These are phyloP conservation scores for Holacanthella duospinosa DNA, from an alignment of 2,888 invertebrate genomes.

Conservation along the genomic window DNA sequence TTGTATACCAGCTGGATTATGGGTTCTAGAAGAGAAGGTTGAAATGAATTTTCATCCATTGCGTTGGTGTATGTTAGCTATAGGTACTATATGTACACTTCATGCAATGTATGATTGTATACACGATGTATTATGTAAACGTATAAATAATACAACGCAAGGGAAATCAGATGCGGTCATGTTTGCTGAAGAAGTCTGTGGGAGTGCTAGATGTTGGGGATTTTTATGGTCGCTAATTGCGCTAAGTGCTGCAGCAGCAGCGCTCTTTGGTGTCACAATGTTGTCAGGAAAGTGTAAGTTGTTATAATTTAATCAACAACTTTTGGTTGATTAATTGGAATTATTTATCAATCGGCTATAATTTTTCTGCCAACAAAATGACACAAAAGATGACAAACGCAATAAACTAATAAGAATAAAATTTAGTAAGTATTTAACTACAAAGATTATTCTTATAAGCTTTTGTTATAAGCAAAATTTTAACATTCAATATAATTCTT, in stretches of 20 bases:
- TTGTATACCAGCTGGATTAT: constrained; percentile 22
- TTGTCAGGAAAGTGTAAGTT: constrained; percentile 20
- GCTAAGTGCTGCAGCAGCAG: constrained; percentile 15
- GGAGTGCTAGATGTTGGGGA: constrained; percentile 29
- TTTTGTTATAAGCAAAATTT: too few species aligned
- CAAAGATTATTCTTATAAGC: too few species aligned
- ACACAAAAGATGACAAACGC: too few species aligned
- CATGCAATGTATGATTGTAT: constrained; percentile 30
- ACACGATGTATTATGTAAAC: constrained; percentile 28
- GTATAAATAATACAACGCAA: constrained; percentile 24
- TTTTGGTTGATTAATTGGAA: too few species aligned
- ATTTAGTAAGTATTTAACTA: too few species aligned
- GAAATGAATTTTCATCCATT: constrained; percentile 25
- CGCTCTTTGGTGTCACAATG: constrained; percentile 22
- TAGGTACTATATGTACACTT: constrained; percentile 30
- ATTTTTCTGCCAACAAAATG: too few species aligned
- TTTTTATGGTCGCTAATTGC: constrained; percentile 27
- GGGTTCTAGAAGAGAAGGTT: constrained; percentile 27
- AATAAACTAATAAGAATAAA: too few species aligned
- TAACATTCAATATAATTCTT: too few species aligned
- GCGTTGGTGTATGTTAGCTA: constrained; percentile 22
- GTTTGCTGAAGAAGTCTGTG: constrained; percentile 30
- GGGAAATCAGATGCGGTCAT: constrained; percentile 29
- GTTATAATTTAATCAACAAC: too few species aligned
- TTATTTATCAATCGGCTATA: too few species aligned